phyloP scores from a whole-genome alignment of 2,113 vertebrate genomes.

The Passer domesticus region DNA sequence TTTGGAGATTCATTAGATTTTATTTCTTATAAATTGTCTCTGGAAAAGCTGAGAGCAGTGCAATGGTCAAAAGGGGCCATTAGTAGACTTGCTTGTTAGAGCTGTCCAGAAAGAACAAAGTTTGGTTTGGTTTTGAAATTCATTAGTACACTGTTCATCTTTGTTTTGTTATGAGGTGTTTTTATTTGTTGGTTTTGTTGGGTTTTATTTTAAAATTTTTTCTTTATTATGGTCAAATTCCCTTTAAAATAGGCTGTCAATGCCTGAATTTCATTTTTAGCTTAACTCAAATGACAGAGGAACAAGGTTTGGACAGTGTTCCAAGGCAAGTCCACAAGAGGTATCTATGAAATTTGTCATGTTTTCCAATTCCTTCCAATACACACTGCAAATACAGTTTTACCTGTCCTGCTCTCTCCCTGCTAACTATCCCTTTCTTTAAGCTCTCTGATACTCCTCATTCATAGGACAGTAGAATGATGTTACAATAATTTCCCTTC shows the following conservation, averaged over 20 bases:
- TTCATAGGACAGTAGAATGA: not conserved
- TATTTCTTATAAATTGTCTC: conserved; percentile 40
- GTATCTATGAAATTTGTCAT: not conserved
- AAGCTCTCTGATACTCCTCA: not conserved
- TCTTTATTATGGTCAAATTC: not conserved
- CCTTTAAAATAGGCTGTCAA: not conserved
- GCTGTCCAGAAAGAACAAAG: not conserved
- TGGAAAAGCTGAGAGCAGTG: conserved; percentile 1
- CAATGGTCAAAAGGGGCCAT: not conserved
- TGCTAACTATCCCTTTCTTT: not conserved
- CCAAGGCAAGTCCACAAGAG: not conserved
- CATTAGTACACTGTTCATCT: not conserved
- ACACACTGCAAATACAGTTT: not conserved
- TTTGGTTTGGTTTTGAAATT: not conserved
- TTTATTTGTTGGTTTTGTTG: not conserved
- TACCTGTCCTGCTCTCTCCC: not conserved
- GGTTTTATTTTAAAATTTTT: fast-evolving
- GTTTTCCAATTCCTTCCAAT: not conserved
- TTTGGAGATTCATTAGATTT: conserved; percentile 58
- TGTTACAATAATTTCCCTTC: conserved; percentile 56
- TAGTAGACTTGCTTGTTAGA: not conserved
- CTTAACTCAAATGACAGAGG: not conserved
- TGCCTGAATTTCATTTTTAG: not conserved
- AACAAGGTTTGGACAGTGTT: not conserved
- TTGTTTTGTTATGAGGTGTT: not conserved